phyloP scores from a whole-genome alignment of 2,797 vertebrate genomes.

The Fundulus diaphanus region DNA sequence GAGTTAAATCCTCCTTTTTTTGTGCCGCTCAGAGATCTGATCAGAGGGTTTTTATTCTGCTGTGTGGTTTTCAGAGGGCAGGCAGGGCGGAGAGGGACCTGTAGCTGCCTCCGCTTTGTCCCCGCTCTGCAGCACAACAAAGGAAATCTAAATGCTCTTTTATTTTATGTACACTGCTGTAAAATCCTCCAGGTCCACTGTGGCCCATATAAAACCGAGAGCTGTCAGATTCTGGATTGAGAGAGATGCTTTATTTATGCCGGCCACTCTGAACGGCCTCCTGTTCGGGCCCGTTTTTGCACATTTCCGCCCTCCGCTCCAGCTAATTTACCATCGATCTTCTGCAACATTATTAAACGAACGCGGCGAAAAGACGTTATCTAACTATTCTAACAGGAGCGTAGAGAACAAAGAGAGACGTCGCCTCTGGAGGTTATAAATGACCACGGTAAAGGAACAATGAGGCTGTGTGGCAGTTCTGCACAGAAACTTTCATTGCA shows the following conservation, averaged over 20 bases:
- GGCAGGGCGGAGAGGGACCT: slow-evolving; percentile 49
- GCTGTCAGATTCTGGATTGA: slow-evolving; percentile 61
- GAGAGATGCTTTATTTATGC: slow-evolving; percentile 66
- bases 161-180: slow-evolving; percentile 72
- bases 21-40: slow-evolving; percentile 47
- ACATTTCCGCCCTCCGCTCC: slow-evolving; percentile 25
- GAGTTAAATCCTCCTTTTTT: slow-evolving; percentile 11
- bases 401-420: background rate
- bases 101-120: slow-evolving; percentile 54
- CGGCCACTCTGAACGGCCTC: slow-evolving; percentile 45
- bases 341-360: background rate
- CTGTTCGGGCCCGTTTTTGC: slow-evolving; percentile 8
- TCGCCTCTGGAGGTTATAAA: slow-evolving; percentile 13
- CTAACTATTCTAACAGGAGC: slow-evolving; percentile 4
- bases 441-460: slow-evolving; percentile 6
- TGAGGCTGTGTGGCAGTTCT: slow-evolving; percentile 23
- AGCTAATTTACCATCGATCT: slow-evolving; percentile 8
- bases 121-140: slow-evolving; percentile 64
- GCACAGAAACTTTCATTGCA: slow-evolving; percentile 52
- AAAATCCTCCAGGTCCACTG: slow-evolving; percentile 69
- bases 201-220: slow-evolving; percentile 67
- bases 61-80: slow-evolving; percentile 39
- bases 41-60: slow-evolving; percentile 19
- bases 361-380: slow-evolving; percentile 11
- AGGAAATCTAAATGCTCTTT: slow-evolving; percentile 75